A percentile compares a stretch with the other conserved stretches of the same genome.
These are phyloP conservation scores for Prinia subflava DNA, from an alignment of 2,113 vertebrate species.

Conservation along the genomic window DNA sequence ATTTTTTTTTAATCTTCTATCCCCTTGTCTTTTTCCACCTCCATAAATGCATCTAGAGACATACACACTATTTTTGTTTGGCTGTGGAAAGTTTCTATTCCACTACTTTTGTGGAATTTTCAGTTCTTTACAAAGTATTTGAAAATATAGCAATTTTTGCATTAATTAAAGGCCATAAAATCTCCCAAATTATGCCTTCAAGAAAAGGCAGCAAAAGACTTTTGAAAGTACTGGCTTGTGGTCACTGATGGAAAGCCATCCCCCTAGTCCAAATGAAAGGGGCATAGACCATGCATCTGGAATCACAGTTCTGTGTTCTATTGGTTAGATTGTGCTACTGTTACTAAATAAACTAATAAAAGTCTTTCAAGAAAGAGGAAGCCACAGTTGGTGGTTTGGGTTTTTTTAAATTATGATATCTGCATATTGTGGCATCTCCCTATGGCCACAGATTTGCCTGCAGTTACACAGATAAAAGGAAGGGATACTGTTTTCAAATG, in stretches of 20 bases:
- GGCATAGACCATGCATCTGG: background rate
- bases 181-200: background rate
- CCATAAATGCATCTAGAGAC: background rate
- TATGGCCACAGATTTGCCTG: background rate
- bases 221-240: background rate
- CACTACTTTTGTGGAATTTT: background rate
- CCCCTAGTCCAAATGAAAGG: background rate
- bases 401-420: background rate
- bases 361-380: background rate
- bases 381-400: accelerated
- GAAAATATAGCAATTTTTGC: background rate
- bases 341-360: background rate
- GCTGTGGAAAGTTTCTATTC: background rate
- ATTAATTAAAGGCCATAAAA: background rate
- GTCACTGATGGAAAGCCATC: background rate
- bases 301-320: background rate
- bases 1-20: background rate
- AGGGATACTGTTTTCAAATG: background rate
- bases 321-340: background rate
- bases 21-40: background rate
- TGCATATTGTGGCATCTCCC: background rate
- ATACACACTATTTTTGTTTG: background rate
- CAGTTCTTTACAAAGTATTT: background rate
- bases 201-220: background rate
- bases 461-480: background rate